These are phyloP conservation scores for Nomada ruficornis DNA, from an alignment of 2,888 invertebrate genomes.

Conservation along the genomic window DNA sequence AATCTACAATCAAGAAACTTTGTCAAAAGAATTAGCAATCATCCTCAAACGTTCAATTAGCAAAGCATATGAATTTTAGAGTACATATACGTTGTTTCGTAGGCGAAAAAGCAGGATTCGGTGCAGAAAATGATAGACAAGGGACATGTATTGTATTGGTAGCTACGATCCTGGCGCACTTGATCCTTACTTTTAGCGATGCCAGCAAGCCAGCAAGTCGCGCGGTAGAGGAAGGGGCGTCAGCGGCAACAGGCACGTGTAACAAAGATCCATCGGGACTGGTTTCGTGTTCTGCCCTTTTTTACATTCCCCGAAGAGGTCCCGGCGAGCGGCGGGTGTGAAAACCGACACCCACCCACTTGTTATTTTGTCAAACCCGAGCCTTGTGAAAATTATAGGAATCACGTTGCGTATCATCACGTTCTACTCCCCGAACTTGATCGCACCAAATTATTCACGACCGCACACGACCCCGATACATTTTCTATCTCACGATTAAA, in stretches of 20 bases:
- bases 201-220: conserved; percentile 19
- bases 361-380: conserved; percentile 82
- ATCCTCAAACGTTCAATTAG: no score
- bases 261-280: conserved; percentile 83
- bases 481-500: conserved; percentile 77
- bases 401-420: conserved; percentile 68
- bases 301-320: conserved; percentile 80
- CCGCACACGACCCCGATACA: conserved; percentile 68
- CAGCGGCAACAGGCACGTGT: conserved; percentile 65
- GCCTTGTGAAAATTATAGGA: conserved; percentile 78
- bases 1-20: no score
- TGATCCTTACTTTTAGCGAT: conserved; percentile 71
- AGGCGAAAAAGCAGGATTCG: no score
- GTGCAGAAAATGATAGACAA: no score
- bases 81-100: no score
- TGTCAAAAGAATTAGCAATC: no score
- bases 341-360: conserved; percentile 84
- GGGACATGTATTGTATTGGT: not conserved
- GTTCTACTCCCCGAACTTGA: not conserved
- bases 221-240: conserved; percentile 51
- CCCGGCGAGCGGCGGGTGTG: conserved; percentile 83
- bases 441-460: conserved; percentile 71
- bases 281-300: conserved; percentile 82
- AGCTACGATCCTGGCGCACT: conserved; percentile 68
- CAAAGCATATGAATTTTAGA: no score